These are phyloP conservation scores for Pseudopleuronectes americanus DNA, from an alignment of 2,797 vertebrate species.

Conservation along the genomic window DNA sequence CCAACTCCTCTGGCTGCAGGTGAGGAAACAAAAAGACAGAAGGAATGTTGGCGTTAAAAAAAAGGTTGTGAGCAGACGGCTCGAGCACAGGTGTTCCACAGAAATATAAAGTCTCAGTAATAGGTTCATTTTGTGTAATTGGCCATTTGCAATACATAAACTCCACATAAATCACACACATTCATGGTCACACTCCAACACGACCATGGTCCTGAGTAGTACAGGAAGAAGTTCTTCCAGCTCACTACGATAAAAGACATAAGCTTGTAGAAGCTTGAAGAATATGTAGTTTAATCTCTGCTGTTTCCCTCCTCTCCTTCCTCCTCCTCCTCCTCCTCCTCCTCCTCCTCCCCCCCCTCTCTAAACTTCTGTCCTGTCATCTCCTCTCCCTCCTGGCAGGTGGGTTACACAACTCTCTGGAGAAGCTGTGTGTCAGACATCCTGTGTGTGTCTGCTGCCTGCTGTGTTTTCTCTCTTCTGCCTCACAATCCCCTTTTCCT, in stretches of 20 bases:
- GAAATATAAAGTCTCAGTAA: background rate
- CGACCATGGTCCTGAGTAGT: background rate
- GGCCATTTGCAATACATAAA: background rate
- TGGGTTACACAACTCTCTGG: slow-evolving; percentile 58
- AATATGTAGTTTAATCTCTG: background rate
- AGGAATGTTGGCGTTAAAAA: slow-evolving; percentile 30
- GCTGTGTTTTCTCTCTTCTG: slow-evolving; percentile 37
- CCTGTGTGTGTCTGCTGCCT: slow-evolving; percentile 31
- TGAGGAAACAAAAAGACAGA: slow-evolving; percentile 14
- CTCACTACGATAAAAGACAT: background rate
- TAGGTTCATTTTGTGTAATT: background rate
- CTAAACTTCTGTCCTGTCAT: slow-evolving; percentile 15
- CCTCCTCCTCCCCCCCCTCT: background rate
- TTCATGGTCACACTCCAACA: too few species aligned
- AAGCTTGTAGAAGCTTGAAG: too few species aligned
- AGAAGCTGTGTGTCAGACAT: slow-evolving; percentile 27
- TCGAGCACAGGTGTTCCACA: background rate
- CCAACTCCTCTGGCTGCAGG: slow-evolving; percentile 92
- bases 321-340: slow-evolving; percentile 10
- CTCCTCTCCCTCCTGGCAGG: slow-evolving; percentile 40
- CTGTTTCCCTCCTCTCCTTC: slow-evolving; percentile 3
- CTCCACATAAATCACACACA: background rate
- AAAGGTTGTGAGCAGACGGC: background rate
- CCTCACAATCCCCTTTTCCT: slow-evolving; percentile 29
- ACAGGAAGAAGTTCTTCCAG: background rate